Evolutionary conservation across 2,113 vertebrate genomes (phyloP).

Genomic region (Oncorhynchus clarkii): DNA sequence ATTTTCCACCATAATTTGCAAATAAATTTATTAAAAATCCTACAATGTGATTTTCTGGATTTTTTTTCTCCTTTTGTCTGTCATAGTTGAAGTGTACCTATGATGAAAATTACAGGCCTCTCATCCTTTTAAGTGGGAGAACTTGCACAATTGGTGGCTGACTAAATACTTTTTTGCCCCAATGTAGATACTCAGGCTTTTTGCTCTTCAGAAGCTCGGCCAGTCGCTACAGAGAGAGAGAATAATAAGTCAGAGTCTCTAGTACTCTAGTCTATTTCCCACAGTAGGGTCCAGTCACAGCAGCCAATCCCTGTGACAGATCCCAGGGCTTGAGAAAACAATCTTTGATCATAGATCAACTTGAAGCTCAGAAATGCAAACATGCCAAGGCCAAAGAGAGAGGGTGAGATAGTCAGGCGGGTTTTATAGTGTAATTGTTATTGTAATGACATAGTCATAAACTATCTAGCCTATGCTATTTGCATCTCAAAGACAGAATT

Average conservation of each 20-base stretch:
- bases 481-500: no score
- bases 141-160: no score
- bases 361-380: conserved; percentile 11
- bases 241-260: no score
- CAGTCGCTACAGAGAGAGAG: conserved; percentile 75
- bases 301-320: neutral
- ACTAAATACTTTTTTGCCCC: no score
- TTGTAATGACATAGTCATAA: neutral
- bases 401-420: neutral
- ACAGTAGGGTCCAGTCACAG: neutral
- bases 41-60: no score
- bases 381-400: neutral
- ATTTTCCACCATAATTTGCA: no score
- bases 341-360: conserved; percentile 16
- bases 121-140: no score
- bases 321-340: conserved; percentile 24
- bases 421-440: neutral
- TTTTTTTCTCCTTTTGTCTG: no score
- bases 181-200: conserved; percentile 89
- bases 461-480: no score
- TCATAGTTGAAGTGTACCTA: no score
- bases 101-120: no score
- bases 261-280: conserved; percentile 8
- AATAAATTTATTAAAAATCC: no score
- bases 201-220: conserved; percentile 92